phyloP scores from a whole-genome alignment of 2,113 vertebrate species.

The Stigmatopora argus region DNA sequence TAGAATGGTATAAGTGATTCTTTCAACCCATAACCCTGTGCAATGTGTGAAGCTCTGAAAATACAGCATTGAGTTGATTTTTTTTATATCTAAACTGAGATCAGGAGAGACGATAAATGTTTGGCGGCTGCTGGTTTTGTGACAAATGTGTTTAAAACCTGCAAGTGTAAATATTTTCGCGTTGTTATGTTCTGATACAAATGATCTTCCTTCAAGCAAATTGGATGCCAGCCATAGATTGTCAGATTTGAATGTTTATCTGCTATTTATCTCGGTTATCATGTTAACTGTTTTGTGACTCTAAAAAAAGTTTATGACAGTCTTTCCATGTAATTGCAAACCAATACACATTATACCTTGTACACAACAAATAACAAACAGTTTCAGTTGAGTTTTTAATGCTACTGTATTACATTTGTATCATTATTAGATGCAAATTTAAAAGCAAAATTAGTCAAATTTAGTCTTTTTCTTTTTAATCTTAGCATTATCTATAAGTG shows the following conservation, averaged over 20 bases:
- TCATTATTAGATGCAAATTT: neutral
- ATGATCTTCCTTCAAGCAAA: neutral
- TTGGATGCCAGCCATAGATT: neutral
- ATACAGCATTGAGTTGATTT: neutral
- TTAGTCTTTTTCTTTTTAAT: neutral
- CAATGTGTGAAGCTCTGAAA: neutral
- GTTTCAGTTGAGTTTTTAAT: too few species aligned
- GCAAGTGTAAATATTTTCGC: neutral
- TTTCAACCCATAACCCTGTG: neutral
- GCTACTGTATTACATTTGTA: neutral
- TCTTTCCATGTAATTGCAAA: slow-evolving; percentile 10
- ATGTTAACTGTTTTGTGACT: slow-evolving; percentile 1
- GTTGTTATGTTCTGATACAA: neutral
- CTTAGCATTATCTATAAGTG: neutral
- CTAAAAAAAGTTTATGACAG: slow-evolving; percentile 33
- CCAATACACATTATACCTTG: neutral
- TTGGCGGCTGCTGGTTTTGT: neutral
- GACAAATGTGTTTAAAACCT: neutral
- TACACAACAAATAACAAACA: slow-evolving; percentile 15
- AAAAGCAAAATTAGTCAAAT: too few species aligned
- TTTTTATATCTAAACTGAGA: slow-evolving; percentile 18
- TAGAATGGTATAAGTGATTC: neutral
- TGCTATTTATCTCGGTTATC: neutral
- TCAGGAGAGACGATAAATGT: slow-evolving; percentile 13
- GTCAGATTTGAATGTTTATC: slow-evolving; percentile 2